Conservation (phyloP, 2,888 invertebrate species). For the Mesorhabditis belari region DNA sequence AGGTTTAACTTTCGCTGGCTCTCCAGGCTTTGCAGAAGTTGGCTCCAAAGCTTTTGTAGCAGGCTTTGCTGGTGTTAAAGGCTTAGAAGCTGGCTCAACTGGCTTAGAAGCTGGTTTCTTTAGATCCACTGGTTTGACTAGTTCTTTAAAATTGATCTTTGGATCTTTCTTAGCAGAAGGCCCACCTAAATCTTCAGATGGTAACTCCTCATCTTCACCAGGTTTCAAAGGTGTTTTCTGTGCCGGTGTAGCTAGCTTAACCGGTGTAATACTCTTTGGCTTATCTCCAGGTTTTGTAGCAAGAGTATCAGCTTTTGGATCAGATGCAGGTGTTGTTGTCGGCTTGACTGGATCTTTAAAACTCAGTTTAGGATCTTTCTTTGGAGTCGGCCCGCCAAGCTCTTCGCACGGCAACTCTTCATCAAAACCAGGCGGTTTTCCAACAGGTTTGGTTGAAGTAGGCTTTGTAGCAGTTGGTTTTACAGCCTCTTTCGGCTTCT, state of each 20-base stretch:
- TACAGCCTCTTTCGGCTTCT: neutral
- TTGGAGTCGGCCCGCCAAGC: too few relatives aligned
- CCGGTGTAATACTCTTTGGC: conserved; percentile 10
- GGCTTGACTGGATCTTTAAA: too few relatives aligned
- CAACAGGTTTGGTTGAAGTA: conserved; percentile 1
- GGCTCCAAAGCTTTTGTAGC: too few relatives aligned
- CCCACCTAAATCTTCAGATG: neutral
- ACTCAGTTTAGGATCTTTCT: too few relatives aligned
- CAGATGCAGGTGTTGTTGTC: neutral
- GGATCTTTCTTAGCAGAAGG: conserved; percentile 4
- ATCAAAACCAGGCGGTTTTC: too few relatives aligned
- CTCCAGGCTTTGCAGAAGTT: neutral
- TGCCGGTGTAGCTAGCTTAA: conserved; percentile 5
- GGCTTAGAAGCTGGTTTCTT: too few relatives aligned
- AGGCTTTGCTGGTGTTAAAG: neutral
- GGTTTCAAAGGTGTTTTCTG: conserved; percentile 2
- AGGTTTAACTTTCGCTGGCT: neutral
- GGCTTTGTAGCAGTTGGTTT: neutral
- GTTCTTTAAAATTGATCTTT: neutral
- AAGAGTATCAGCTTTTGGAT: neutral
- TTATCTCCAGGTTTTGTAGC: too few relatives aligned
- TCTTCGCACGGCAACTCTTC: too few relatives aligned
- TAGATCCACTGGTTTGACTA: too few relatives aligned
- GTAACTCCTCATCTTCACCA: conserved; percentile 3
- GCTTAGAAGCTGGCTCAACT: neutral